Evolutionary conservation across 2,888 invertebrate species (phyloP), one percentile per base, ranked within the genome.

Genomic region (Euclidia mi): DNA sequence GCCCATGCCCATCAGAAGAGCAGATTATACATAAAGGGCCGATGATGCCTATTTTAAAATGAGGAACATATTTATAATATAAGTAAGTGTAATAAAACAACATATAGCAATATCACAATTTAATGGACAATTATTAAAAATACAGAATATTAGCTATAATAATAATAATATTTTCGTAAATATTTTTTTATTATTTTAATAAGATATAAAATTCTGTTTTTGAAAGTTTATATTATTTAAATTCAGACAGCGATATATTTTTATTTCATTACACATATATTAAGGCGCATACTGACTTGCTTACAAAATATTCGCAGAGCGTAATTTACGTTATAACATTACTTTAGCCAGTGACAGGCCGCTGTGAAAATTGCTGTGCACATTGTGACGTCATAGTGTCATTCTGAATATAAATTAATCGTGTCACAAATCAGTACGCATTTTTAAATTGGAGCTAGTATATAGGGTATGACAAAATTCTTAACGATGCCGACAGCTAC

Each of bases 41-140:
- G n/a, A n/a, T n/a, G n/a, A n/a, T n/a, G n/a, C n/a, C n/a, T n/a
- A n/a, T n/a, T n/a, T n/a, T n/a, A n/a, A n/a, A n/a, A n/a, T n/a
- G n/a, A n/a, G n/a, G n/a, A n/a, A n/a, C n/a, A n/a, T n/a, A n/a
- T n/a, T n/a, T n/a, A n/a, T n/a, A n/a, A n/a, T n/a, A n/a, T n/a
- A n/a, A n/a, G n/a, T n/a, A n/a, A n/a, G n/a, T n/a, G n/a, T n/a
- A n/a, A n/a, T 66, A 50, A 81, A 70, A 76, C 77, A 71, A 69
- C 60, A 44, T 28, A 31, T 69, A 60, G 71, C 80, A 84, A 81
- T 92, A 92, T 93, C 91, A 93, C 90, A 91, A 86, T 93, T 92
- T 93, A 93, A 88, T 93, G 91, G 92, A 92, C 92, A 92, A 86
- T 81, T 80, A 84, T 81, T 83, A 74, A 79, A 82, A 76, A 81